phyloP scores from a whole-genome alignment of 2,888 invertebrate genomes.

The Apocheima hispidaria region DNA sequence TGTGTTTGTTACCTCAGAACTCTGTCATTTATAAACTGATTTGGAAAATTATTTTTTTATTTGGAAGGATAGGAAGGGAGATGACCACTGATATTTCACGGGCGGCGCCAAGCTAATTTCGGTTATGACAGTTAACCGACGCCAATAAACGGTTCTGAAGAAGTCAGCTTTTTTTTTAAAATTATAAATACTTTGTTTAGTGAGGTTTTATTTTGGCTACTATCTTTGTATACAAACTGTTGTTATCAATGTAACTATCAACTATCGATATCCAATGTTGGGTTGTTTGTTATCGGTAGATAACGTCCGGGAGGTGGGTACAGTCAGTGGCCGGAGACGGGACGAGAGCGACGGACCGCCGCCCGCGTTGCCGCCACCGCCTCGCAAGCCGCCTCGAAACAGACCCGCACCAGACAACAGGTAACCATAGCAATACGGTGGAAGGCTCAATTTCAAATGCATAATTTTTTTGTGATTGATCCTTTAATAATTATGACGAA shows the following conservation, averaged over 20 bases:
- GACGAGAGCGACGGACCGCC: constrained; percentile 75
- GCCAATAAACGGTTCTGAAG: too few species aligned
- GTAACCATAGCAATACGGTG: constrained; percentile 47
- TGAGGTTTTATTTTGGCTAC: constrained; percentile 15
- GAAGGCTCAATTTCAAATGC: not conserved
- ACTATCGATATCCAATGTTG: constrained; percentile 29
- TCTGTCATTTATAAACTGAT: too few species aligned
- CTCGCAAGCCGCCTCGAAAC: constrained; percentile 71
- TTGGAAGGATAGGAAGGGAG: too few species aligned
- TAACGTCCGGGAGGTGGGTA: constrained; percentile 69
- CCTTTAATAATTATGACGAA: not conserved
- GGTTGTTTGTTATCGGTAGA: constrained; percentile 57
- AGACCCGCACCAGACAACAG: constrained; percentile 66
- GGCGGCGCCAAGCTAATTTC: too few species aligned
- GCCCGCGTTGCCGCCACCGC: constrained; percentile 79
- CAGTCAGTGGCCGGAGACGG: constrained; percentile 69
- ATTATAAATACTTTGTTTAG: constrained; percentile 1
- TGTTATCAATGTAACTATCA: constrained; percentile 21
- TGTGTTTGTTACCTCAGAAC: too few species aligned
- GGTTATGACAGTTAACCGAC: too few species aligned
- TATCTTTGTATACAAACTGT: constrained; percentile 29
- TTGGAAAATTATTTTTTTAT: too few species aligned
- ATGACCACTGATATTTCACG: too few species aligned
- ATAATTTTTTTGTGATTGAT: not conserved
- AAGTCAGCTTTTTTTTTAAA: too few species aligned